Percentiles rank a stretch among this genome's conserved stretches.
phyloP scores from a whole-genome alignment of 2,113 vertebrate genomes.

The Crotophaga sulcirostris region DNA sequence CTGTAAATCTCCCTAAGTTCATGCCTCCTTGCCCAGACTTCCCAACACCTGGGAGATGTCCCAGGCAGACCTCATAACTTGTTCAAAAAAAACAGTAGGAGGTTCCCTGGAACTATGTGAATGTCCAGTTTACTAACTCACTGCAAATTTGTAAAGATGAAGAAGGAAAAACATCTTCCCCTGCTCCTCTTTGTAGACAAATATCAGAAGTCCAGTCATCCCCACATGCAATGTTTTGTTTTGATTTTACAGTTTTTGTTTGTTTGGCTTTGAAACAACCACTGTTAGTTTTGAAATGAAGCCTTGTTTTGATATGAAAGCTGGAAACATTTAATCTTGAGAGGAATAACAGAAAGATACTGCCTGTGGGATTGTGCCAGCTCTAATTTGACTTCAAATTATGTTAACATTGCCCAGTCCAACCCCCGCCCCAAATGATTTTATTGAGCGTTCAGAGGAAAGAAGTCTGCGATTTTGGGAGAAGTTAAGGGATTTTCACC shows the following conservation, averaged over 20 bases:
- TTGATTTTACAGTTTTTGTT: background rate
- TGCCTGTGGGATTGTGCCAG: background rate
- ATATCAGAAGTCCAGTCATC: background rate
- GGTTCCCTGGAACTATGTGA: background rate
- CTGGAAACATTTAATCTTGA: background rate
- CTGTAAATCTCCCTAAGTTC: fast-evolving
- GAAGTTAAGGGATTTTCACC: background rate
- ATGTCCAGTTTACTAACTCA: background rate
- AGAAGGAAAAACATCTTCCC: background rate
- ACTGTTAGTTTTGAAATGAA: background rate
- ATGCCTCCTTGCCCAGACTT: background rate
- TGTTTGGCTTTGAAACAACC: background rate
- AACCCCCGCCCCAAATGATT: background rate
- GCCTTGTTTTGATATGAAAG: background rate
- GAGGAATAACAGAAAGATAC: background rate
- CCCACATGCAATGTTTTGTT: background rate
- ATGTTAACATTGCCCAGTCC: background rate
- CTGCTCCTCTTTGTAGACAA: background rate
- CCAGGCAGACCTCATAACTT: background rate
- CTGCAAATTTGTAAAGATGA: background rate
- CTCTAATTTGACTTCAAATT: background rate
- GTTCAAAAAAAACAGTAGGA: background rate
- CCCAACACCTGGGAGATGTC: fast-evolving
- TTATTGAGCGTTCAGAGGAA: background rate
- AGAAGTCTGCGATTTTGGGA: background rate